phyloP scores from a whole-genome alignment of 2,888 invertebrate genomes.

The Plemyria rubiginata region DNA sequence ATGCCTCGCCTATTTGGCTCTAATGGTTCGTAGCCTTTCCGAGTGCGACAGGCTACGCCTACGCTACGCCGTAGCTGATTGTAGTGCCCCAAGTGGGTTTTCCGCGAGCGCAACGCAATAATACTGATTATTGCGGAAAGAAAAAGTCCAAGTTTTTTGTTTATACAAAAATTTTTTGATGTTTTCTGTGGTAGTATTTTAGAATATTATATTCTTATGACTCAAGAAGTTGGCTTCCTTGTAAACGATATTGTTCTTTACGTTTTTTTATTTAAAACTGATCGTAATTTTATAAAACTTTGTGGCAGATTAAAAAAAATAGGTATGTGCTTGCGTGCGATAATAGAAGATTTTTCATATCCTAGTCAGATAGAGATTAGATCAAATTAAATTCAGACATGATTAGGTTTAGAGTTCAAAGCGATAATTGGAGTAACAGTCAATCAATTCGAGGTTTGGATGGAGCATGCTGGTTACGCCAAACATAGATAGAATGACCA shows the following conservation, averaged over 20 bases:
- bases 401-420: slow-evolving; percentile 11
- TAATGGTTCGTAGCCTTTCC: slow-evolving; percentile 63
- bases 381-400: slow-evolving; percentile 4
- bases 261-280: too few species aligned
- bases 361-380: background rate
- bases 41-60: slow-evolving; percentile 52
- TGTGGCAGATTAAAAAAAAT: too few species aligned
- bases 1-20: slow-evolving; percentile 38
- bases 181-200: too few species aligned
- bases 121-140: slow-evolving; percentile 11
- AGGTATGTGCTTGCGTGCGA: too few species aligned
- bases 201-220: too few species aligned
- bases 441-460: slow-evolving; percentile 13
- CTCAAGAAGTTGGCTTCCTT: too few species aligned
- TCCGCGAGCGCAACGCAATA: slow-evolving; percentile 36
- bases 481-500: background rate
- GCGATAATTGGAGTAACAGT: slow-evolving; percentile 20
- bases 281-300: too few species aligned
- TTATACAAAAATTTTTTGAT: background rate
- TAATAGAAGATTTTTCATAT: too few species aligned
- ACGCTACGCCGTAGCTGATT: slow-evolving; percentile 44
- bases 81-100: slow-evolving; percentile 48
- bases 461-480: slow-evolving; percentile 1
- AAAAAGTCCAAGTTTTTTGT: background rate
- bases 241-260: too few species aligned